Base-by-base conservation (phyloP, 2,797 vertebrate species). In the Botia kubotai region DNA sequence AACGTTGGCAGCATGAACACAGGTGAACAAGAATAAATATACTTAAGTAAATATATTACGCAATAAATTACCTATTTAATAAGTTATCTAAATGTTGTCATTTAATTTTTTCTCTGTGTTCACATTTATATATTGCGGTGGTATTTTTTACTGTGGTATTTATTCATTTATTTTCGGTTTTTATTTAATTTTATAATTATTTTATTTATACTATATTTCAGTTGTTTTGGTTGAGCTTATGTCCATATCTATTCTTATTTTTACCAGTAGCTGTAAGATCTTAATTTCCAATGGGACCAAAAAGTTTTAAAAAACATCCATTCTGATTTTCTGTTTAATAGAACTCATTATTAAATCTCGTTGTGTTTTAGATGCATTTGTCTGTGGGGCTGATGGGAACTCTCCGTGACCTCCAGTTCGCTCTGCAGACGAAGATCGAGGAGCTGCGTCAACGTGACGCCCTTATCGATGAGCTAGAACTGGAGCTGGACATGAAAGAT, bases 401-500 rank as follows among this genome's bases (percentile, higher is more conserved):
- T 0, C 88, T 94, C 81, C 75, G 93, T 66, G 93, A 94, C 82
- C 90, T 94, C 1, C 93, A 94, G 90, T 89, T 91, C 21, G 93
- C 93, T 2, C 87, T 94, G 83, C 93, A 91, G 88, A 87, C 91
- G 72, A 94, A 94, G 90, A 92, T 94, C 48, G 90, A 93, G 88
- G 93, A 94, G 91, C 90, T 94, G 39, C 81, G 90, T 0, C 93
- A 93, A 83, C 77, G 93, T 1, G 93, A 94, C 62, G 70, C 88
- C 0, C 92, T 94, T 4, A 93, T 94, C 39, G 93, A 94, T 17
- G 92, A 94, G 83, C 89, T 94, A 78, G 93, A 94, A 87, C 86
- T 93, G 83, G 93, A 94, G 87, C 86, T 94, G 72, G 93, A 94
- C 83, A 76, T 87, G 8, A 94, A 94, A 43, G 93, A 94, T 12